These are phyloP conservation scores for Urechis unicinctus DNA, from an alignment of 2,888 invertebrate species.

Conservation along the genomic window DNA sequence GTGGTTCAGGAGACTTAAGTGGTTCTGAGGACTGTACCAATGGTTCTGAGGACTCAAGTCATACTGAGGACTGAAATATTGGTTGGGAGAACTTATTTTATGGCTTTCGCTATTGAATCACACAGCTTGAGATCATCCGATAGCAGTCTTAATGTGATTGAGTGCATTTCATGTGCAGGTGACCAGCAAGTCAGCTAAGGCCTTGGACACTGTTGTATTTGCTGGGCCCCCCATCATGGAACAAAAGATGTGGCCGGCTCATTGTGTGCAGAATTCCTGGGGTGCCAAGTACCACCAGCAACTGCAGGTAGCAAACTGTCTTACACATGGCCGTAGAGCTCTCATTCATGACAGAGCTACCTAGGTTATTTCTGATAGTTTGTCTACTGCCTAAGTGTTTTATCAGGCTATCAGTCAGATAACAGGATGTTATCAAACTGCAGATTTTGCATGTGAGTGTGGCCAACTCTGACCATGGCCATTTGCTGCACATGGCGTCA, in stretches of 20 bases:
- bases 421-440: no score
- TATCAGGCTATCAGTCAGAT: neutral
- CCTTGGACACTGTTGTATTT: constrained; percentile 89
- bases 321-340: neutral
- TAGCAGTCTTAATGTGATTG: neutral
- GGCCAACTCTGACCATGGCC: no score
- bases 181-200: constrained; percentile 65
- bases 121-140: neutral
- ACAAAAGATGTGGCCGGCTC: constrained; percentile 90
- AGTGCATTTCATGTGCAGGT: constrained; percentile 53
- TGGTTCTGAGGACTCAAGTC: no score
- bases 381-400: no score
- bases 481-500: no score
- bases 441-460: no score
- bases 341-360: neutral
- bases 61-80: no score
- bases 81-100: neutral
- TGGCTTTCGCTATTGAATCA: neutral
- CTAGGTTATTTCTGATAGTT: no score
- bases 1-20: no score
- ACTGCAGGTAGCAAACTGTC: constrained; percentile 67
- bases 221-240: constrained; percentile 72
- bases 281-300: constrained; percentile 88
- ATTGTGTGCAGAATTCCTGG: constrained; percentile 93
- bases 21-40: no score